Conservation (phyloP, 2,888 invertebrate species). For the Muscina levida region DNA sequence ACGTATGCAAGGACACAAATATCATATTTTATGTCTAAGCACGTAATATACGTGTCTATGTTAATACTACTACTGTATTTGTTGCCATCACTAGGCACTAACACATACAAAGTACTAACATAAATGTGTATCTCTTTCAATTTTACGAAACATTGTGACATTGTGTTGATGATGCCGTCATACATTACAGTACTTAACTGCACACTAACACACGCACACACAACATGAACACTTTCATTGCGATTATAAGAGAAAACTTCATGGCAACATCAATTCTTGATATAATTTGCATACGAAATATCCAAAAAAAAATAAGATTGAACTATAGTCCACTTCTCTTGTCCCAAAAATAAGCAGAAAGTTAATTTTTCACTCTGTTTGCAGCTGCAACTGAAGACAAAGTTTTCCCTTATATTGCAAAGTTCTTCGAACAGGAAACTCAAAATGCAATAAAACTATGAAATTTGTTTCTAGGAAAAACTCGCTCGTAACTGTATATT, state of each 20-base stretch:
- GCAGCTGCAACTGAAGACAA: conserved; percentile 9
- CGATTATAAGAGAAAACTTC: neutral
- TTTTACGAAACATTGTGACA: too few relatives aligned
- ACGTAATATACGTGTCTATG: too few relatives aligned
- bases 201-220: neutral
- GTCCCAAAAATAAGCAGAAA: neutral
- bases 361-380: conserved; percentile 21
- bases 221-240: neutral
- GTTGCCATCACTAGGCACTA: too few relatives aligned
- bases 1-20: conserved; percentile 3
- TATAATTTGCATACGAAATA: conserved; percentile 19
- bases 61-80: too few relatives aligned
- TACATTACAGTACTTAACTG: neutral
- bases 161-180: conserved; percentile 19
- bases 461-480: conserved; percentile 11
- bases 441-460: conserved; percentile 25
- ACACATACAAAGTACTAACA: too few relatives aligned
- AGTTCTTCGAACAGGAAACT: neutral
- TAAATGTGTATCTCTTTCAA: too few relatives aligned
- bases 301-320: too few relatives aligned
- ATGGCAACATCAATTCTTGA: conserved; percentile 14
- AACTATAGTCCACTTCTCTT: too few relatives aligned
- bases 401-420: conserved; percentile 5
- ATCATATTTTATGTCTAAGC: too few relatives aligned
- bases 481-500: conserved; percentile 4